Conservation (phyloP, 92 coral and sea anemone species). For the Galaxea fascicularis region DNA sequence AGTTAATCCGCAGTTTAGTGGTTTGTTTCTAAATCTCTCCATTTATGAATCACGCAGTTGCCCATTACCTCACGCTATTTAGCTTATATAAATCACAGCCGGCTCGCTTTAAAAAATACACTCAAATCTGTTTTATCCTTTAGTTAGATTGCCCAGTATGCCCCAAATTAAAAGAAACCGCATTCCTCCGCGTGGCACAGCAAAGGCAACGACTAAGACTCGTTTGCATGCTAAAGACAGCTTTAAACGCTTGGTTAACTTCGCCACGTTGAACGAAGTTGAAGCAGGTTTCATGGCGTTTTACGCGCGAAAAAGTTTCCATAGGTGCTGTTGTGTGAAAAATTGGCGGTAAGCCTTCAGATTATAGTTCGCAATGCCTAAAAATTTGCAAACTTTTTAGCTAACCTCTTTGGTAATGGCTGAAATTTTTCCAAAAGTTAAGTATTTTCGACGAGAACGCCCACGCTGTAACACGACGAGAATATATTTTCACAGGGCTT, state of each 20-base stretch:
- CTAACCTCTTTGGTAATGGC: neutral
- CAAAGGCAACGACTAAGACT: neutral
- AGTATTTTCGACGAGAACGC: neutral
- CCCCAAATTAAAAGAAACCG: neutral
- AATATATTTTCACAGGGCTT: too few relatives aligned
- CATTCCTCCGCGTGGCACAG: neutral
- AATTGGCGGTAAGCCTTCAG: too few relatives aligned
- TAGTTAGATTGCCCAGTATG: neutral
- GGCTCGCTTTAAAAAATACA: neutral
- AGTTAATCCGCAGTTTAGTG: neutral
- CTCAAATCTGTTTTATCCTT: neutral
- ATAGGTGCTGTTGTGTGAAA: too few relatives aligned
- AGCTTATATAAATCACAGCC: neutral
- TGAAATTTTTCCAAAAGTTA: neutral
- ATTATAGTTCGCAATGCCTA: conserved; percentile 14
- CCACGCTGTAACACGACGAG: too few relatives aligned
- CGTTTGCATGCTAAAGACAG: conserved; percentile 1
- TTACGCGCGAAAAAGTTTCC: neutral
- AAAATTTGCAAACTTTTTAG: conserved; percentile 9
- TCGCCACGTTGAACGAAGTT: too few relatives aligned
- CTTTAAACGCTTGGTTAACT: neutral
- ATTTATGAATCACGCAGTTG: neutral
- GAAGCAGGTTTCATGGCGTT: neutral
- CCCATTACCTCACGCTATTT: neutral
- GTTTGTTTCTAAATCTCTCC: neutral